phyloP scores from a whole-genome alignment of 2,797 vertebrate species.

The Aerospiza tachiro region DNA sequence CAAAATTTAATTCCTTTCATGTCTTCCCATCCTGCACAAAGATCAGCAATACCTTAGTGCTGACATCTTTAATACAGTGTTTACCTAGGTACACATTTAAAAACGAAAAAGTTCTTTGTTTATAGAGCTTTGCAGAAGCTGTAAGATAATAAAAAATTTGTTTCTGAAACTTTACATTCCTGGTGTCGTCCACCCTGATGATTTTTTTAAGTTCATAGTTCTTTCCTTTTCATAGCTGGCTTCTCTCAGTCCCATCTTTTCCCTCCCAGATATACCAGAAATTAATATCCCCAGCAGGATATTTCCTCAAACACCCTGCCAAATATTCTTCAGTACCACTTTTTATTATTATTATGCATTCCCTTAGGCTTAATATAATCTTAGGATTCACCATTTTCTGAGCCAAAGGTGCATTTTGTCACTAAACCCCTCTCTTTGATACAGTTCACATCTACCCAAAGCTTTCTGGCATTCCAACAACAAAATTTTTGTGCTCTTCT shows the following conservation, averaged over 20 bases:
- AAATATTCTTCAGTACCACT: neutral
- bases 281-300: neutral
- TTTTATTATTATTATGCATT: neutral
- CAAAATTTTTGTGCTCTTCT: neutral
- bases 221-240: neutral
- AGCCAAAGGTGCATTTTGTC: neutral
- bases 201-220: neutral
- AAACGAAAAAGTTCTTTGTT: neutral
- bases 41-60: neutral
- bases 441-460: neutral
- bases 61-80: neutral
- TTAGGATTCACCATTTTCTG: neutral
- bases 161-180: neutral
- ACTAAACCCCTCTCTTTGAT: constrained; percentile 11
- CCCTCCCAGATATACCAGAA: neutral
- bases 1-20: neutral
- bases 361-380: neutral
- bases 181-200: neutral
- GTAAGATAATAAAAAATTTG: neutral
- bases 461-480: neutral
- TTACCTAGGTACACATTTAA: neutral
- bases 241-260: neutral
- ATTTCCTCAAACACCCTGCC: neutral
- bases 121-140: neutral
- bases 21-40: neutral